Base-by-base conservation (phyloP, 53 echinoderm and acorn worm species). In the Astropecten irregularis region DNA sequence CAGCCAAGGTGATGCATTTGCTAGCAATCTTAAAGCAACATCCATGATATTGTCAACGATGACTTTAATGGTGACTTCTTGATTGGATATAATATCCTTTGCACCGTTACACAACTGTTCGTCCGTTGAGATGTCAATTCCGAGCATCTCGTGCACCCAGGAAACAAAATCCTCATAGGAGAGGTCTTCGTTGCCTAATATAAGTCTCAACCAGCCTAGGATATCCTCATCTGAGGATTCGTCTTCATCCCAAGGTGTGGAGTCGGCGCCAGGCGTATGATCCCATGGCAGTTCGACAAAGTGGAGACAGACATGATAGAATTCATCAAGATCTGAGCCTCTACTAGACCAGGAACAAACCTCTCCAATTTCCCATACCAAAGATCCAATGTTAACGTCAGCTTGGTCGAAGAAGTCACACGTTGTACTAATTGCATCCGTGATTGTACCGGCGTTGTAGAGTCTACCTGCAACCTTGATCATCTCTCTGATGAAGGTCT, bases 321-420 rank as follows among this genome's bases (percentile, higher is more conserved):
- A 69, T n/a, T 52, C 52, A n/a, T n/a, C 52, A 52, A 52, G 52
- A 52, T 52, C 52, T 3, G 52, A 25, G 2, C 46, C 28, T 27
- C 29, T n/a, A 16, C 32, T 30, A 40, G 50, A 2, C 71, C 71
- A 71, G 29, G 48, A 30, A 34, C 82, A 82, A 21, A 67, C 26
- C 3, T 60, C 15, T 15, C 62, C 44, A 2, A 29, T 21, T 21
- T 58, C 47, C 40, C 49, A 52, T 5, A 34, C 64, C 5, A 82
- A 49, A 19, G 25, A n/a, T 2, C 67, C 82, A 27, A 29, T 29
- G 48, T 11, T 16, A 30, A 66, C 20, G 42, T 48, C 40, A 25
- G 82, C 27, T 53, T 82, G 67, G 1, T 82, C 47, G 28, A 82
- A 51, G 34, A 82, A 26, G 8, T 64, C 65, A 47, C 82, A 82